A percentile compares a stretch with the other conserved stretches of the same genome.
These are phyloP conservation scores for Pristionchus fissidentatus DNA, from an alignment of 2,888 invertebrate species.

Conservation along the genomic window DNA sequence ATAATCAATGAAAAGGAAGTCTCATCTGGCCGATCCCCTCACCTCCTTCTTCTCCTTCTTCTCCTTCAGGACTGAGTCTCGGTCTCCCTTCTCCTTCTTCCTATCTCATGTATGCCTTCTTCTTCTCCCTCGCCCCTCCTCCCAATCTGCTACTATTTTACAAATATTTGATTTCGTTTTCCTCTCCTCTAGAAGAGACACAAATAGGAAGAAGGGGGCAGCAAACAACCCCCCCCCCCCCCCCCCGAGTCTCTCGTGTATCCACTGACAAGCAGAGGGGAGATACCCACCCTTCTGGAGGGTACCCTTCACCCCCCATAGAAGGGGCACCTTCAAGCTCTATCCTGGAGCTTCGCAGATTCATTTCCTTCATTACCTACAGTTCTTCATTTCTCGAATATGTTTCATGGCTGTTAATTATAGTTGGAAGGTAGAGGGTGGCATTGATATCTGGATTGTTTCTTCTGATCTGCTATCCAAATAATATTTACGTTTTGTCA, in stretches of 20 bases:
- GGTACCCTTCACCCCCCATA: not conserved
- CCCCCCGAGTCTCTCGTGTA: not conserved
- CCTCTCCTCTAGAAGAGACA: slow-evolving; percentile 37
- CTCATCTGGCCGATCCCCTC: too few relatives aligned
- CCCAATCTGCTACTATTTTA: slow-evolving; percentile 48
- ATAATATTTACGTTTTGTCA: not conserved
- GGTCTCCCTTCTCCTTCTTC: too few relatives aligned
- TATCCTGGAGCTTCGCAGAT: too few relatives aligned
- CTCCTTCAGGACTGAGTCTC: slow-evolving; percentile 6
- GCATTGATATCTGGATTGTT: too few relatives aligned
- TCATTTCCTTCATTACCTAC: too few relatives aligned
- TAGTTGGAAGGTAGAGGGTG: too few relatives aligned
- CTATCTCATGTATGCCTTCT: slow-evolving; percentile 8
- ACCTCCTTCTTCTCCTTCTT: too few relatives aligned
- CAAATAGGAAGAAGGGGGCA: slow-evolving; percentile 34
- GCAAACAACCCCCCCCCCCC: not conserved
- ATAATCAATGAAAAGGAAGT: too few relatives aligned
- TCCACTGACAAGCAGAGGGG: slow-evolving; percentile 8
- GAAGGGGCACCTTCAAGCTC: too few relatives aligned
- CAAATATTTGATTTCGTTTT: slow-evolving; percentile 49
- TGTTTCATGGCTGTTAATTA: too few relatives aligned
- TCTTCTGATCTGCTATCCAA: not conserved
- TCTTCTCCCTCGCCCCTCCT: slow-evolving; percentile 1
- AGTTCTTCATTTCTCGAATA: too few relatives aligned
- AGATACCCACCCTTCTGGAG: not conserved